phyloP scores from a whole-genome alignment of 2,888 invertebrate genomes.

The Mythimna loreyi region DNA sequence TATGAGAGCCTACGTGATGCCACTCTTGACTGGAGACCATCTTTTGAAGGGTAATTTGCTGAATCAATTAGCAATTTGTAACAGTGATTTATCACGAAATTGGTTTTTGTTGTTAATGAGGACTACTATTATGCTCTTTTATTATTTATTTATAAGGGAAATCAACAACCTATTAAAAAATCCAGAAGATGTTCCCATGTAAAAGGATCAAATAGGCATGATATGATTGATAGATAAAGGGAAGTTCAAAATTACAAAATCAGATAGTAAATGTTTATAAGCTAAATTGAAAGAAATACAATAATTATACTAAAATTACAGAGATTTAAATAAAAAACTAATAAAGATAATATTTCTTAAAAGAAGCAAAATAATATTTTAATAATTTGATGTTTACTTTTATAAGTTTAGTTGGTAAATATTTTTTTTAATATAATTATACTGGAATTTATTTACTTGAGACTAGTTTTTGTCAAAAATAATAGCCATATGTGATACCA shows the following conservation, averaged over 20 bases:
- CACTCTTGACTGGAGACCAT: constrained; percentile 9
- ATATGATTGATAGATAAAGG: too few species aligned
- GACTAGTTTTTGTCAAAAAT: background rate
- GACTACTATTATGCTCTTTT: background rate
- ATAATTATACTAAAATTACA: too few species aligned
- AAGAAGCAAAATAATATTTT: background rate
- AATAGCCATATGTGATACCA: background rate
- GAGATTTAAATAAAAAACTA: too few species aligned
- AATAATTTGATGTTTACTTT: background rate
- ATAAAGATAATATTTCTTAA: background rate
- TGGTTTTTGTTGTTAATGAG: background rate
- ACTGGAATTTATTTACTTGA: too few species aligned
- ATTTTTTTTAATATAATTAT: too few species aligned
- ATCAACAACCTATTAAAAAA: background rate
- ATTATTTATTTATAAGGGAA: too few species aligned
- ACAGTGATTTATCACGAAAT: background rate
- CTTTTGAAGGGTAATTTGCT: constrained; percentile 44
- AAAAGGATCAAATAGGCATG: too few species aligned
- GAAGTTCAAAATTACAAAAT: too few species aligned
- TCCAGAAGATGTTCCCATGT: too few species aligned
- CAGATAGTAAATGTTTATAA: too few species aligned
- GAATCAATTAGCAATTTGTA: constrained; percentile 31
- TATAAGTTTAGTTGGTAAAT: too few species aligned
- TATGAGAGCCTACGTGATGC: constrained; percentile 50
- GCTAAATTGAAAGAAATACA: too few species aligned